phyloP scores from a whole-genome alignment of 2,113 vertebrate genomes.

The Hippocampus comes region DNA sequence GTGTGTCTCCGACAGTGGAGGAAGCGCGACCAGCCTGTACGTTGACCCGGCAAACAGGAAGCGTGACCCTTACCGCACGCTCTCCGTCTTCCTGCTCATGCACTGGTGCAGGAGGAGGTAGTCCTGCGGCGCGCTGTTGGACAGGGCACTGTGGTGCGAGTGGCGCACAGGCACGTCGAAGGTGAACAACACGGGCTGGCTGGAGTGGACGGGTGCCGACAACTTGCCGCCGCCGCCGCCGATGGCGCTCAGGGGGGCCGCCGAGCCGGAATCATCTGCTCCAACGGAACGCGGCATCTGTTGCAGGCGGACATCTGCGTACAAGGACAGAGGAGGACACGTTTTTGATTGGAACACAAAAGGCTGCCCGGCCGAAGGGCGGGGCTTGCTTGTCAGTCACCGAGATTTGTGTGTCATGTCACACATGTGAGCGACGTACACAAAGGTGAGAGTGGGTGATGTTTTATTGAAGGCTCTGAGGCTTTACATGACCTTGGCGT shows the following conservation, averaged over 20 bases:
- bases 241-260: conserved; percentile 81
- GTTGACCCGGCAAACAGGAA: conserved; percentile 70
- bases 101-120: conserved; percentile 98
- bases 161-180: conserved; percentile 82
- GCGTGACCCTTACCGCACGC: conserved; percentile 79
- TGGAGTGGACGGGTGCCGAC: conserved; percentile 85
- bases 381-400: not conserved
- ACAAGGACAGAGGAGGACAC: conserved; percentile 17
- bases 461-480: conserved; percentile 16
- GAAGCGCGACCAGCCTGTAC: conserved; percentile 58
- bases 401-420: not conserved
- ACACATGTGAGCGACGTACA: not conserved
- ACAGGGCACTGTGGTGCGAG: conserved; percentile 81
- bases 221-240: conserved; percentile 71
- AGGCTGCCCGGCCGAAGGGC: not conserved
- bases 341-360: conserved; percentile 12
- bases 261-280: conserved; percentile 76
- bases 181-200: conserved; percentile 93
- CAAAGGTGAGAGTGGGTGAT: not conserved
- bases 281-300: conserved; percentile 84
- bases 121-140: conserved; percentile 94
- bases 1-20: not conserved
- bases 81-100: conserved; percentile 92
- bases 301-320: conserved; percentile 82
- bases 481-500: conserved; percentile 41